Evolutionary conservation across 2,888 invertebrate genomes (phyloP), one percentile per base, ranked within the genome.

Genomic region (Halictus quadricinctus): DNA sequence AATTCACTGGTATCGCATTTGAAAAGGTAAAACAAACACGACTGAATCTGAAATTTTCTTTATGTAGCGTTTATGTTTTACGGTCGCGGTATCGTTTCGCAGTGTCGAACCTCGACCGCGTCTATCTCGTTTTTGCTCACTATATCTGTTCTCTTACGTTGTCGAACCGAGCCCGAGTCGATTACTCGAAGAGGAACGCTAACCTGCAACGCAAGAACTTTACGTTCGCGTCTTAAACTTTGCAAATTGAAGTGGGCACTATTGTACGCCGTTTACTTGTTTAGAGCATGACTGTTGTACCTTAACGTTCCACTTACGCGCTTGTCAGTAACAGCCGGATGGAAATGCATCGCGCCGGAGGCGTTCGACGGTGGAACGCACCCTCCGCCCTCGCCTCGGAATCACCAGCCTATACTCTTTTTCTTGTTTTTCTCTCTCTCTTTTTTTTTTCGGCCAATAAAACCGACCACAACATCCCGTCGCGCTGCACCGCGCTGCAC

Each of bases 221-320:
- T 12, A n/a, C 58, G n/a, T 58, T n/a, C 12, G n/a, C 0, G 5
- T n/a, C 12, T n/a, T 12, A 8, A 58, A 58, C 12, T n/a, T n/a
- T 3, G n/a, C n/a, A 5, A 58, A 58, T 58, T n/a, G 12, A n/a
- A n/a, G n/a, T n/a, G 58, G 12, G n/a, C 58, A 58, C 58, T 58
- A 58, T 12, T 58, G n/a, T 12, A 58, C n/a, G 5, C 48, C 73
- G 58, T 58, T 73, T 74, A 80, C 54, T 54, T 43, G 64, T 29
- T 77, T 66, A 36, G 18, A 60, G 86, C 86, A 86, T 83, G 86
- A 60, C 41, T 70, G 54, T 54, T 69, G 58, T n/a, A 46, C 41
- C 21, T 72, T 81, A 74, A 75, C 69, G 48, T 48, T 66, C 41
- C 76, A 54, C 15, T 83, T 43, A 60, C 36, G 69, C 41, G 21